phyloP scores from a whole-genome alignment of 2,888 invertebrate species.

The Brachynemurus nebulosus region DNA sequence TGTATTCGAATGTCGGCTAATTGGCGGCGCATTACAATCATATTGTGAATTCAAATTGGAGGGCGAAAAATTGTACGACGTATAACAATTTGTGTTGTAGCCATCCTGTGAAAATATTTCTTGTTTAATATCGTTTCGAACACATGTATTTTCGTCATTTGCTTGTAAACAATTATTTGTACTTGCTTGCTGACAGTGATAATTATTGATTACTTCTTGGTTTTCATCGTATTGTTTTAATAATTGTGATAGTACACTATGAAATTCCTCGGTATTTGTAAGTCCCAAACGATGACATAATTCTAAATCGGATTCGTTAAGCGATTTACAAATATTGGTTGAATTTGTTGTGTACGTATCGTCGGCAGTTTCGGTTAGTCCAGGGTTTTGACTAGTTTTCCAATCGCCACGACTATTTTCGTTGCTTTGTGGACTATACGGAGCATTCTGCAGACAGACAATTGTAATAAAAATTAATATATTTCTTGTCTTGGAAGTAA shows the following conservation, averaged over 20 bases:
- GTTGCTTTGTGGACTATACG: constrained; percentile 43
- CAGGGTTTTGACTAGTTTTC: constrained; percentile 3
- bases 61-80: background rate
- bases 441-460: constrained; percentile 33
- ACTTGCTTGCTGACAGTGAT: background rate
- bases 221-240: constrained; percentile 20
- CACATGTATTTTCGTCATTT: constrained; percentile 2
- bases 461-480: background rate
- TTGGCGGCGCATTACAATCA: background rate
- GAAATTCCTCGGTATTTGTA: constrained; percentile 23
- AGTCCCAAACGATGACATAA: constrained; percentile 18
- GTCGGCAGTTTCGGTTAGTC: background rate
- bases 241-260: constrained; percentile 23
- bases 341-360: background rate
- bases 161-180: background rate
- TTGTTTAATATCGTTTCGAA: background rate
- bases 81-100: background rate
- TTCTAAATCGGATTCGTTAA: constrained; percentile 14
- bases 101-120: background rate
- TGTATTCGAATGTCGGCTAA: background rate
- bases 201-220: constrained; percentile 17
- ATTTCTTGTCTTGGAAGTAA: too few relatives aligned
- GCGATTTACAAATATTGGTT: background rate
- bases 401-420: constrained; percentile 21
- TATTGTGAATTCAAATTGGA: background rate